Evolutionary conservation across 2,888 invertebrate genomes (phyloP), one percentile per base, ranked within the genome.

Genomic region (Phrixothrix hirtus): DNA sequence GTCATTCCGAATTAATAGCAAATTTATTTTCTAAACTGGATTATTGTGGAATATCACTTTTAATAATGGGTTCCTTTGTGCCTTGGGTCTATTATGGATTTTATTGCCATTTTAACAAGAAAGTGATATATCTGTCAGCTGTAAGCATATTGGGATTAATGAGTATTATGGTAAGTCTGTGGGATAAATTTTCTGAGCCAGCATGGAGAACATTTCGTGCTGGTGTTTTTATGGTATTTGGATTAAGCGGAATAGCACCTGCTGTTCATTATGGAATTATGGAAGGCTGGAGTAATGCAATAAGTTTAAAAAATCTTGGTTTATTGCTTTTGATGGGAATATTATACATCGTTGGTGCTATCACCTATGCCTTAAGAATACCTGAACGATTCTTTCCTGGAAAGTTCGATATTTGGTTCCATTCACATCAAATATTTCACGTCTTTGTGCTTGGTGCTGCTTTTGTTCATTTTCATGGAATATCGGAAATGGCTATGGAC

Each of bases 51-150:
- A 99, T 99, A 69, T 95, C 98, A 7, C 79, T 99, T 72, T 82
- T 99, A 52, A 99, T 98, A 57, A 96, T 98, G 89, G 98, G 98
- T 36, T 97, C 97, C 31, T 98, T 97, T 80, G 95, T 99, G 60
- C 99, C 99, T 21, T 99, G 98, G 98, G 82, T 99, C 16, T 98
- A 99, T 77, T 99, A 99, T 77, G 95, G 96, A 68, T 99, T 99
- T 81, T 99, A 99, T 79, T 99, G 99, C 77, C 92, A 95, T 73
- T 91, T 92, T 75, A 89, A 89, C 75, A 91, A 92, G 13, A 95
- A 95, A 89, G 95, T 70, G 92, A 98, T 79, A 77, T 97, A 68
- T 87, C 88, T 63, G n/a, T 67, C 68, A 15, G 89, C 96, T 67
- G 97, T 98, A 58, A 86, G 92, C 71, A 86, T 94, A 44, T 83